Evolutionary conservation across 2,797 vertebrate genomes (phyloP).

Genomic region (Myripristis jacobus): DNA sequence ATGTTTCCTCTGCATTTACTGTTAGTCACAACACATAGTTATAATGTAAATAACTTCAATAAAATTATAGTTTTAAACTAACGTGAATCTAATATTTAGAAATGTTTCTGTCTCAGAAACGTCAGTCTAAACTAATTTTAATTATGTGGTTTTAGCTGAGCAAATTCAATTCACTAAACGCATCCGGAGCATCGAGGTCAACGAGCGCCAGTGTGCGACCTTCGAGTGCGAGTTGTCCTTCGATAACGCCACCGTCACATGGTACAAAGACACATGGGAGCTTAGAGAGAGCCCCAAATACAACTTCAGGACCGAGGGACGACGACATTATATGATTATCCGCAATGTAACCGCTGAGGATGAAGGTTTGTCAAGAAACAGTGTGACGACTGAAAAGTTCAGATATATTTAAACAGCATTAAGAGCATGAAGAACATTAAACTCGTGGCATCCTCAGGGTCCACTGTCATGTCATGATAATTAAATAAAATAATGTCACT

Average conservation of each 20-base stretch:
- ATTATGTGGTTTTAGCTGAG: slow-evolving; percentile 85
- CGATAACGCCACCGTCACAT: slow-evolving; percentile 90
- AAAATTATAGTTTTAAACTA: neutral
- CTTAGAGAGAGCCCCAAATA: slow-evolving; percentile 92
- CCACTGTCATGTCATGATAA: neutral
- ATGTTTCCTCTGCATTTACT: slow-evolving; percentile 14
- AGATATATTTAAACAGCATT: neutral
- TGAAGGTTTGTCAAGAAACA: slow-evolving; percentile 86
- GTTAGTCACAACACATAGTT: neutral
- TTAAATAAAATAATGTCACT: too few species aligned
- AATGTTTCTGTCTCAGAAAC: neutral
- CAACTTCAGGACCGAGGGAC: slow-evolving; percentile 92
- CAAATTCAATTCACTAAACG: slow-evolving; percentile 95
- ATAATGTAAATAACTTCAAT: neutral
- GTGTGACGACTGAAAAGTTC: neutral
- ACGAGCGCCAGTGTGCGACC: slow-evolving; percentile 89
- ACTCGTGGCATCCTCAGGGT: neutral
- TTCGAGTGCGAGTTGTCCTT: slow-evolving; percentile 96
- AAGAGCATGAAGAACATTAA: neutral
- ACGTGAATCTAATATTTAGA: slow-evolving; percentile 1
- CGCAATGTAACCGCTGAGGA: slow-evolving; percentile 92
- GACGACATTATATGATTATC: slow-evolving; percentile 95
- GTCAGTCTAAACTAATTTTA: slow-evolving; percentile 34
- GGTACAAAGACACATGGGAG: slow-evolving; percentile 93
- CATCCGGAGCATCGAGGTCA: slow-evolving; percentile 94